Conservation (phyloP, 1,140 invertebrate genomes). For the Teleogryllus occipitalis region DNA sequence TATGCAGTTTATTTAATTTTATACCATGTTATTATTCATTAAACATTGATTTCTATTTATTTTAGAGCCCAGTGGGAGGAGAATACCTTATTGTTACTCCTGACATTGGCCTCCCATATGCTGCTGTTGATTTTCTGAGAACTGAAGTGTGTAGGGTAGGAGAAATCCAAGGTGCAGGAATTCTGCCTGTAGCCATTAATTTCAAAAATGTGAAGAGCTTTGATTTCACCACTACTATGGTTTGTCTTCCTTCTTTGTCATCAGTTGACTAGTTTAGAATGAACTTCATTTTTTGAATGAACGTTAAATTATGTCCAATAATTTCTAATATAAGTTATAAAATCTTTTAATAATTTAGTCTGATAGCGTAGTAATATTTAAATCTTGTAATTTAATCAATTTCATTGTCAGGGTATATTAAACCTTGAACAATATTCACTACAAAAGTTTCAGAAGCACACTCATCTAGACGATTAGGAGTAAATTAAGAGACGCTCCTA, state of each 20-base stretch:
- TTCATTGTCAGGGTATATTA: too few relatives aligned
- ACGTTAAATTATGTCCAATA: too few relatives aligned
- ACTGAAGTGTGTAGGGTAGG: conserved; percentile 40
- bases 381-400: too few relatives aligned
- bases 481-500: too few relatives aligned
- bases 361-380: too few relatives aligned
- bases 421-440: too few relatives aligned
- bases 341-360: too few relatives aligned
- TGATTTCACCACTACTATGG: conserved; percentile 54
- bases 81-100: conserved; percentile 49
- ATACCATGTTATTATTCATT: too few relatives aligned
- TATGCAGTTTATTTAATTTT: too few relatives aligned
- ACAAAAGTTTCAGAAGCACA: too few relatives aligned
- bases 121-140: conserved; percentile 49
- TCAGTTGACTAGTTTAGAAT: conserved; percentile 19
- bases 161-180: conserved; percentile 30
- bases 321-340: too few relatives aligned
- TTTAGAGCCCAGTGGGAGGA: conserved; percentile 28
- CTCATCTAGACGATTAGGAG: too few relatives aligned
- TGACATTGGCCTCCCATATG: conserved; percentile 54
- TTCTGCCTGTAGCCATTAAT: conserved; percentile 48
- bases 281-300: neutral
- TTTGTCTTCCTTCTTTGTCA: conserved; percentile 26
- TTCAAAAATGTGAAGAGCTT: conserved; percentile 48
- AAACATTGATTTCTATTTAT: neutral